A percentile compares a stretch with the other conserved stretches of the same genome.
phyloP scores from a whole-genome alignment of 1,140 invertebrate genomes.

The Hylaeus anthracinus region DNA sequence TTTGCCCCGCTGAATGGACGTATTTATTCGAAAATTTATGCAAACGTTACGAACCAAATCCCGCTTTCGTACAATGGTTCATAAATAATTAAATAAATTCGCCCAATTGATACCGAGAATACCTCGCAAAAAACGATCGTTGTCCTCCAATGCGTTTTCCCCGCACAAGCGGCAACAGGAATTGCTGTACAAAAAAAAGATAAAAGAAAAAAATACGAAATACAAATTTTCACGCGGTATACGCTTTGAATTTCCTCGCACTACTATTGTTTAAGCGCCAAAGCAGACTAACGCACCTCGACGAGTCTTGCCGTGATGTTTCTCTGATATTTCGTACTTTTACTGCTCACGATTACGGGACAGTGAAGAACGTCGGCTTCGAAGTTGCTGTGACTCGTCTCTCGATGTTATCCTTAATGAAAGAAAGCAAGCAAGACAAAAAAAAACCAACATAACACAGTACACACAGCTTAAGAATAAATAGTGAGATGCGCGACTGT shows the following conservation, averaged over 20 bases:
- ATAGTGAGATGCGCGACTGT: conserved; percentile 69
- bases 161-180: conserved; percentile 6
- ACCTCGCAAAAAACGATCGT: conserved; percentile 46
- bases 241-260: conserved; percentile 39
- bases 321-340: neutral
- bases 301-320: neutral
- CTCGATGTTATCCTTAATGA: neutral
- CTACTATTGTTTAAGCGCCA: conserved; percentile 4
- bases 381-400: neutral
- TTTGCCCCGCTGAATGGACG: conserved; percentile 21
- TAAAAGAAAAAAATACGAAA: neutral
- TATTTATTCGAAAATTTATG: conserved; percentile 45
- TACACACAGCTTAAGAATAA: conserved; percentile 48
- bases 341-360: neutral
- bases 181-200: conserved; percentile 37
- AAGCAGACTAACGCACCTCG: neutral
- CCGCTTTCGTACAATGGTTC: conserved; percentile 28
- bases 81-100: conserved; percentile 8
- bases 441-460: conserved; percentile 44
- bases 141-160: conserved; percentile 53
- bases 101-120: conserved; percentile 43
- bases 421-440: neutral
- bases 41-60: conserved; percentile 12
- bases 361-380: conserved; percentile 43
- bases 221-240: conserved; percentile 20